These are phyloP conservation scores for Anadara kagoshimensis DNA, from an alignment of 1,140 invertebrate genomes.

Conservation along the genomic window DNA sequence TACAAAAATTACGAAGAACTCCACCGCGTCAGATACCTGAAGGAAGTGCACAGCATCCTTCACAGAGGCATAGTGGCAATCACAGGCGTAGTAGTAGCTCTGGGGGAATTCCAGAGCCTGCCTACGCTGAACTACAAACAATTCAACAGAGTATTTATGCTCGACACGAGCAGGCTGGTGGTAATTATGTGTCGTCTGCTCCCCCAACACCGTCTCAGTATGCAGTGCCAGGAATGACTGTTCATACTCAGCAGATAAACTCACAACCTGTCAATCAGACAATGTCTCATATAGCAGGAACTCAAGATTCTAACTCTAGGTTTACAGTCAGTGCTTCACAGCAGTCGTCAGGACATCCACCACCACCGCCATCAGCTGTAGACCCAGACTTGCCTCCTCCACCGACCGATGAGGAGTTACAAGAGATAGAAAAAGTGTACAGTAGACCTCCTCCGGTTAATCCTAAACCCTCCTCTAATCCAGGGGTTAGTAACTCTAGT, in stretches of 20 bases:
- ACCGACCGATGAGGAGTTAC: conserved; percentile 57
- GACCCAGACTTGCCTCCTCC: conserved; percentile 60
- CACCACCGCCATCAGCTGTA: conserved; percentile 20
- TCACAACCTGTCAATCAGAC: conserved; percentile 25
- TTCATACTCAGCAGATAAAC: neutral
- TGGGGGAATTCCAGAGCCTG: conserved; percentile 32
- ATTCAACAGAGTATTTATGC: conserved; percentile 58
- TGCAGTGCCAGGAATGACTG: conserved; percentile 12
- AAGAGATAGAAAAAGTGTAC: conserved; percentile 57
- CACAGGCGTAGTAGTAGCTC: conserved; percentile 33
- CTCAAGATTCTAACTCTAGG: too few species aligned
- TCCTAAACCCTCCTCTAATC: conserved; percentile 22
- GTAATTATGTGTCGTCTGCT: conserved; percentile 18
- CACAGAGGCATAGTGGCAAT: neutral
- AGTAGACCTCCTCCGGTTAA: conserved; percentile 43
- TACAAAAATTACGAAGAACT: conserved; percentile 45
- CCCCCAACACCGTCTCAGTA: conserved; percentile 41
- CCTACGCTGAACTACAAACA: conserved; percentile 58
- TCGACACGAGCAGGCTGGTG: conserved; percentile 20
- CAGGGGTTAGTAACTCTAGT: conserved; percentile 6
- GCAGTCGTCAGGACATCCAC: neutral
- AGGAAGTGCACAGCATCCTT: neutral
- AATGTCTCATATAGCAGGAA: conserved; percentile 75
- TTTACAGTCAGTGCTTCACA: too few species aligned
- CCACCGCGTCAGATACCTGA: conserved; percentile 41